Evolutionary conservation across 2,888 invertebrate genomes (phyloP).

Genomic region (Drosophila incognita): DNA sequence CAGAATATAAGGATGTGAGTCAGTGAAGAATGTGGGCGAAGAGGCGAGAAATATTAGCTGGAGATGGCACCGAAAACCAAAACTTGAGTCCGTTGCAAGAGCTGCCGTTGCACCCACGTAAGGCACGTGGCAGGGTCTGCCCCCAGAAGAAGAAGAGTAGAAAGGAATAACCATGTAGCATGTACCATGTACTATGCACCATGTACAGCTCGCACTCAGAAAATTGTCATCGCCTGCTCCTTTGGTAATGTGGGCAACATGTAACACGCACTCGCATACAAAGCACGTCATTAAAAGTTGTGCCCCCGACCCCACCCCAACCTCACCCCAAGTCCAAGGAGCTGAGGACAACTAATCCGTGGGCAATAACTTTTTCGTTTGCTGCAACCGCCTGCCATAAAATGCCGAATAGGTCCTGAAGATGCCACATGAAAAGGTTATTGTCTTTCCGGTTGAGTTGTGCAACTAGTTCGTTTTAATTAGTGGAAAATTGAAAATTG

Average conservation of each 20-base stretch:
- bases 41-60: conserved; percentile 64
- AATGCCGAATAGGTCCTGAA: conserved; percentile 18
- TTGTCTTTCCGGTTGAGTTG: conserved; percentile 4
- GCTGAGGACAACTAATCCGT: conserved; percentile 43
- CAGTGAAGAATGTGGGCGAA: conserved; percentile 45
- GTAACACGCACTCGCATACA: conserved; percentile 73
- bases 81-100: conserved; percentile 58
- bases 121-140: conserved; percentile 2
- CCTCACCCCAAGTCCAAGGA: conserved; percentile 15
- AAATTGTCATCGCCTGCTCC: conserved; percentile 55
- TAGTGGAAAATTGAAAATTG: not conserved
- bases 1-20: conserved; percentile 5
- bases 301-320: conserved; percentile 3
- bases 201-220: conserved; percentile 17
- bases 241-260: conserved; percentile 73
- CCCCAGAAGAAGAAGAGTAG: not conserved
- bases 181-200: conserved; percentile 16
- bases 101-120: conserved; percentile 16
- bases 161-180: conserved; percentile 4
- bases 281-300: conserved; percentile 76
- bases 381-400: conserved; percentile 19
- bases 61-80: conserved; percentile 57
- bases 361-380: conserved; percentile 51
- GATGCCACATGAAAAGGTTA: not conserved
- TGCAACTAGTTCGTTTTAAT: not conserved